Percentiles rank a stretch among this genome's conserved stretches.
phyloP scores from a whole-genome alignment of 2,113 vertebrate genomes.

The Archocentrus centrarchus region DNA sequence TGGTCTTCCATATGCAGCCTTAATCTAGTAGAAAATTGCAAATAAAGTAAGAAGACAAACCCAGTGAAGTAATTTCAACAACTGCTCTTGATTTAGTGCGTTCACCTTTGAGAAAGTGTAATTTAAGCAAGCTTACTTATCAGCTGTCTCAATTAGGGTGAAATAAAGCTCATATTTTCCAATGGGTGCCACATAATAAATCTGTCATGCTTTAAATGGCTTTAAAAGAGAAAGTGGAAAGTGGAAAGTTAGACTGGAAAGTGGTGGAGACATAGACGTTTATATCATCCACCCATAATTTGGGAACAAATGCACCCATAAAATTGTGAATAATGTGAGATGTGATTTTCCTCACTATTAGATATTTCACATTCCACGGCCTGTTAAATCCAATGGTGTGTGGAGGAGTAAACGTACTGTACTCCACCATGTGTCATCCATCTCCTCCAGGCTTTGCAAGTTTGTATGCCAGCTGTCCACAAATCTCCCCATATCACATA shows the following conservation, averaged over 20 bases:
- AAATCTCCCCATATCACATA: slow-evolving; percentile 48
- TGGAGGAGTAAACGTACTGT: slow-evolving; percentile 65
- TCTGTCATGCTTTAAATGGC: slow-evolving; percentile 47
- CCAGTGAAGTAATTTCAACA: slow-evolving; percentile 38
- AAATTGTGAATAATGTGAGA: slow-evolving; percentile 69
- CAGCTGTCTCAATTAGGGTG: slow-evolving; percentile 54
- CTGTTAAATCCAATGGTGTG: slow-evolving; percentile 68
- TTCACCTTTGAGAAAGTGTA: slow-evolving; percentile 54
- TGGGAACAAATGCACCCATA: slow-evolving; percentile 59
- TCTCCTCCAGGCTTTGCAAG: slow-evolving; percentile 53
- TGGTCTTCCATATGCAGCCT: background rate
- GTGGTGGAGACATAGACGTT: slow-evolving; percentile 31
- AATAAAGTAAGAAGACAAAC: slow-evolving; percentile 23
- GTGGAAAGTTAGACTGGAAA: slow-evolving; percentile 39
- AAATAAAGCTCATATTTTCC: slow-evolving; percentile 61
- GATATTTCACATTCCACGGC: slow-evolving; percentile 58
- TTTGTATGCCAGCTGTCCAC: slow-evolving; percentile 65
- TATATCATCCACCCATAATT: slow-evolving; percentile 56
- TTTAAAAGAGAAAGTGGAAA: slow-evolving; percentile 47
- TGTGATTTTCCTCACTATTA: slow-evolving; percentile 71
- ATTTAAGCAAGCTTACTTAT: slow-evolving; percentile 49
- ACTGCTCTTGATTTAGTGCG: slow-evolving; percentile 28
- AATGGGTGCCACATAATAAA: slow-evolving; percentile 44
- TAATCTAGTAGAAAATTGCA: slow-evolving; percentile 29
- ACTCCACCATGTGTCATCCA: slow-evolving; percentile 68